Evolutionary conservation across 2,888 invertebrate species (phyloP), one percentile per base, ranked within the genome.

Genomic region (Ceraclea dissimilis): DNA sequence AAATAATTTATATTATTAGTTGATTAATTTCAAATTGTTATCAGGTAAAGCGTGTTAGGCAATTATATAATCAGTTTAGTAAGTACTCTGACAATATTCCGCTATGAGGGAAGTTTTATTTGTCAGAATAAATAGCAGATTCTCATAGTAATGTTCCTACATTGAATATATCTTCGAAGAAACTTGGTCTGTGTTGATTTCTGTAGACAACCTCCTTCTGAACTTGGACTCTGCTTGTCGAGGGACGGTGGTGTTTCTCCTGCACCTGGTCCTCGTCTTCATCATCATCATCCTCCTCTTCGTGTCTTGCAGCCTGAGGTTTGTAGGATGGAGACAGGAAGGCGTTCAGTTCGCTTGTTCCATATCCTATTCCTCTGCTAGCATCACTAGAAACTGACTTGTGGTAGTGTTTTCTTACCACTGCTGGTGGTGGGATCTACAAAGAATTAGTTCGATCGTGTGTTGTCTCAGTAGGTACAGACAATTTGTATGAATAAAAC

Each of bases 101-200:
- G n/a, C n/a, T n/a, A n/a, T n/a, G n/a, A n/a, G n/a, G n/a, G n/a
- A n/a, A n/a, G n/a, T n/a, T n/a, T n/a, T n/a, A n/a, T n/a, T n/a
- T n/a, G n/a, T n/a, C n/a, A n/a, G n/a, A n/a, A n/a, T n/a, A n/a
- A n/a, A n/a, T n/a, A n/a, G n/a, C n/a, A n/a, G n/a, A n/a, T n/a
- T n/a, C n/a, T n/a, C n/a, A n/a, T n/a, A n/a, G n/a, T n/a, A n/a
- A 6, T 26, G 26, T 10, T 39, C 39, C 77, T 67, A 84, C 84
- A 66, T 83, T 83, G 62, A 84, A 83, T 58, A 84, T 80, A 64
- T 83, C 82, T 46, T 78, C 75, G 63, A 82, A 80, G 55, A 83
- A 74, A n/a, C 72, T 70, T 0, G 39, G 22, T n/a, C 50, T 46
- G 46, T 19, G 13, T 13, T 53, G 48, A 6, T 17, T 43, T 10